phyloP scores from a whole-genome alignment of 2,888 invertebrate species.

The Oscheius onirici region DNA sequence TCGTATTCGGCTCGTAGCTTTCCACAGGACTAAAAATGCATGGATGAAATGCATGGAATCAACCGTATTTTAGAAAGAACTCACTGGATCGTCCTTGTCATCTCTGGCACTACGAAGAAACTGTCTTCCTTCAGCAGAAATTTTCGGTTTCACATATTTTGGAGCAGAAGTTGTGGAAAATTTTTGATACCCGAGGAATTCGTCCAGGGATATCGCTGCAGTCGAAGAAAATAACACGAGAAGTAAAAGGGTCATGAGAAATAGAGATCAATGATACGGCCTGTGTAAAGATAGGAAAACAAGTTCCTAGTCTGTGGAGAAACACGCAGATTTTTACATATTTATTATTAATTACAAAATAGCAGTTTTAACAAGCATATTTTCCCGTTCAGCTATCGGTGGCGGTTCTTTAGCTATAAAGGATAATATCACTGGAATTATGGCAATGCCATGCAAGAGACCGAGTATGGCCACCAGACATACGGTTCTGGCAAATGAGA shows the following conservation, averaged over 20 bases:
- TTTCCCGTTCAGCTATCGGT: constrained; percentile 17
- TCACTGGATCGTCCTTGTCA: constrained; percentile 11
- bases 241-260: neutral
- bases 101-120: neutral
- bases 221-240: neutral
- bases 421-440: constrained; percentile 59
- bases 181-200: neutral
- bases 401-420: constrained; percentile 25
- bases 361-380: constrained; percentile 8
- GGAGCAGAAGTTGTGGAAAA: neutral
- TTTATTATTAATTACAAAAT: neutral
- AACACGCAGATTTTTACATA: too few relatives aligned
- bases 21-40: constrained; percentile 19
- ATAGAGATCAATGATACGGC: too few relatives aligned
- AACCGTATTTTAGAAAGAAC: neutral
- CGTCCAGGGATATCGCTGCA: neutral
- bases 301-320: too few relatives aligned
- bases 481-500: constrained; percentile 61
- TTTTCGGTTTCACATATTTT: neutral
- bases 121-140: neutral
- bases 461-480: constrained; percentile 54
- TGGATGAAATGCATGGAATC: neutral
- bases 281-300: too few relatives aligned
- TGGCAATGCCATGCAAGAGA: constrained; percentile 61
- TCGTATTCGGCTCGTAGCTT: constrained; percentile 48